Evolutionary conservation across 1,140 invertebrate genomes (phyloP), one percentile per base, ranked within the genome.

Genomic region (Mizuhopecten yessoensis): DNA sequence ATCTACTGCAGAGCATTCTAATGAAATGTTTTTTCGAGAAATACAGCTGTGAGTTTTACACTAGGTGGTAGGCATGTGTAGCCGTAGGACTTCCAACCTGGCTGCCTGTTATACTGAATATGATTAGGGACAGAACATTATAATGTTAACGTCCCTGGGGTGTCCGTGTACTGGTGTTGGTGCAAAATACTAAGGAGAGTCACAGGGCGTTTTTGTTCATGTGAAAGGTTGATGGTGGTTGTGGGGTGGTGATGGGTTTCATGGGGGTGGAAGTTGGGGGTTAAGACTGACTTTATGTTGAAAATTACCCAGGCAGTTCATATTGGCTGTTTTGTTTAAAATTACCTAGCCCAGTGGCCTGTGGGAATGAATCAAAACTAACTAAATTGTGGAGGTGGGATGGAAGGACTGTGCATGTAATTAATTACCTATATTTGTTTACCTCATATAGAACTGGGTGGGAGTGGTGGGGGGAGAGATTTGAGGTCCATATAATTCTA

Each of bases 121-220:
- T 29, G 0, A 75, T 75, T 75, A 75, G 23, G 17, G 5, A n/a
- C n/a, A 29, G n/a, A n/a, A n/a, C 45, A 2, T 2, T 15, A 13
- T 75, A 75, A 29, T 75, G 57, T 75, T 29, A 57, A 57, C 45
- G 57, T 75, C 57, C 57, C 57, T n/a, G 57, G 57, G 57, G 57
- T 75, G 23, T 75, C 1, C 23, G 29, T 17, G 23, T 75, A 75
- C 57, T 7, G 23, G 57, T 75, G n/a, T 75, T 29, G 57, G 57
- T 75, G n/a, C 57, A 75, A 75, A 75, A 75, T 17, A 5, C 5
- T n/a, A n/a, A 29, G 9, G 23, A 75, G 57, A 75, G 57, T 75
- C 57, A 75, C 5, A 17, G 23, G 57, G 57, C 29, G n/a, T n/a
- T 29, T 75, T 29, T n/a, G 23, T 1, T n/a, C 3, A 29, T 75